Evolutionary conservation across 2,888 invertebrate species (phyloP).

Genomic region (Phaedon cochleariae): DNA sequence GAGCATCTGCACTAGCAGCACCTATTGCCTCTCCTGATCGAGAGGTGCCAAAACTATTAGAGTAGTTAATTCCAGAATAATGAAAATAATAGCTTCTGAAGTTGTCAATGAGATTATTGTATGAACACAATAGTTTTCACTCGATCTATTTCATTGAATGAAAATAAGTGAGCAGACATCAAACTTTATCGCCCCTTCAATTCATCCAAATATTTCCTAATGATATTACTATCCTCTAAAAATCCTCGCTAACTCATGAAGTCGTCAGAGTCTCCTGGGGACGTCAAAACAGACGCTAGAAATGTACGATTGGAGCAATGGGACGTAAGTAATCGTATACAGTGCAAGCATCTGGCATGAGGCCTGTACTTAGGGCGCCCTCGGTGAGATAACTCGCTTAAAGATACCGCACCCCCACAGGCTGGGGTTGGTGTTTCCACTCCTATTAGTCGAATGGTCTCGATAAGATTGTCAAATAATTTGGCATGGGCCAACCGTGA

Average conservation of each 20-base stretch:
- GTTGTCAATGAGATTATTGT: background rate
- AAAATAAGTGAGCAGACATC: background rate
- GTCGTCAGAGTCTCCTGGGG: conserved; percentile 36
- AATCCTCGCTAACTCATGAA: conserved; percentile 46
- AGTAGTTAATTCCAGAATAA: too few species aligned
- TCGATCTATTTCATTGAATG: too few species aligned
- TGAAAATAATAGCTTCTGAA: too few species aligned
- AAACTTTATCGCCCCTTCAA: conserved; percentile 21
- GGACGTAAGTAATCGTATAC: conserved; percentile 55
- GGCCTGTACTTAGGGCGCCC: conserved; percentile 49
- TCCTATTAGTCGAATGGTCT: conserved; percentile 41
- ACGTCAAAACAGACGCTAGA: conserved; percentile 33
- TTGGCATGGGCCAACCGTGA: conserved; percentile 24
- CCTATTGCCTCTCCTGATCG: too few species aligned
- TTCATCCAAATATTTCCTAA: conserved; percentile 33
- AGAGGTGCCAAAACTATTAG: too few species aligned
- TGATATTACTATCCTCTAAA: conserved; percentile 45
- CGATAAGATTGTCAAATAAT: conserved; percentile 43
- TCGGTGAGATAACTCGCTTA: conserved; percentile 55
- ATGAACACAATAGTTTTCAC: too few species aligned
- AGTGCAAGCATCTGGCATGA: conserved; percentile 53
- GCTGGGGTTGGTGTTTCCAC: conserved; percentile 46
- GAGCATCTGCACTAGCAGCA: too few species aligned
- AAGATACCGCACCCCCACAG: conserved; percentile 54
- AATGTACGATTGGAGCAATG: conserved; percentile 47